These are phyloP conservation scores for Cottus gobio DNA, from an alignment of 2,113 vertebrate genomes.

Conservation along the genomic window DNA sequence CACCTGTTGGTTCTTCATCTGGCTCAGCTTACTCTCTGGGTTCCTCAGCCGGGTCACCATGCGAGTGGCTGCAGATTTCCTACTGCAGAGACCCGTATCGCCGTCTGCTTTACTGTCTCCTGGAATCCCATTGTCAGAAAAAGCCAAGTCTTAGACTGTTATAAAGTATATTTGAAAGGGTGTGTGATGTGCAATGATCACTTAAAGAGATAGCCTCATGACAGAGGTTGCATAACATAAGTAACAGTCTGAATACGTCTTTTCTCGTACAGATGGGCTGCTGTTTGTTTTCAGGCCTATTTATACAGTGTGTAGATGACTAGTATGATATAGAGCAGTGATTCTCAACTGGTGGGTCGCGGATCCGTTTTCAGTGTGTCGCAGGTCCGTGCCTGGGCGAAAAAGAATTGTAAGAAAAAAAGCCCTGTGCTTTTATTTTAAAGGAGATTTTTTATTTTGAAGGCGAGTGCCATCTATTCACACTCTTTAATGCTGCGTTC, in stretches of 20 bases:
- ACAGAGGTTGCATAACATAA: not conserved
- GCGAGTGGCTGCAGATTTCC: constrained; percentile 85
- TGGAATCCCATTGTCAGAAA: constrained; percentile 31
- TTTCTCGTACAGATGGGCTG: not conserved
- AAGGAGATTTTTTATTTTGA: no score
- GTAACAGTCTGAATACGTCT: not conserved
- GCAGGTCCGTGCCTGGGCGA: no score
- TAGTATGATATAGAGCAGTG: not conserved
- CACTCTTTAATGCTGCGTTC: no score
- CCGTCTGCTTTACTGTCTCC: constrained; percentile 82
- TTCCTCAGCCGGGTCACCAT: constrained; percentile 95
- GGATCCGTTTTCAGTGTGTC: no score
- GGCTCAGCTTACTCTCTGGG: constrained; percentile 95
- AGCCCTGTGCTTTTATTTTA: no score
- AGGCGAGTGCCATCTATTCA: no score
- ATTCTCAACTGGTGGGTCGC: no score
- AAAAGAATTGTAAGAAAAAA: no score
- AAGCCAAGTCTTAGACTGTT: not conserved
- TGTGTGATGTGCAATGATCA: not conserved
- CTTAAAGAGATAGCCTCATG: not conserved
- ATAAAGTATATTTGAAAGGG: not conserved
- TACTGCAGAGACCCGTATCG: constrained; percentile 78
- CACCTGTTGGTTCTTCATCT: constrained; percentile 93
- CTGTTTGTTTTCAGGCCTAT: not conserved
- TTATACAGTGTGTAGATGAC: not conserved